Conservation (phyloP, 2,113 vertebrate genomes). For the Geococcyx californianus region DNA sequence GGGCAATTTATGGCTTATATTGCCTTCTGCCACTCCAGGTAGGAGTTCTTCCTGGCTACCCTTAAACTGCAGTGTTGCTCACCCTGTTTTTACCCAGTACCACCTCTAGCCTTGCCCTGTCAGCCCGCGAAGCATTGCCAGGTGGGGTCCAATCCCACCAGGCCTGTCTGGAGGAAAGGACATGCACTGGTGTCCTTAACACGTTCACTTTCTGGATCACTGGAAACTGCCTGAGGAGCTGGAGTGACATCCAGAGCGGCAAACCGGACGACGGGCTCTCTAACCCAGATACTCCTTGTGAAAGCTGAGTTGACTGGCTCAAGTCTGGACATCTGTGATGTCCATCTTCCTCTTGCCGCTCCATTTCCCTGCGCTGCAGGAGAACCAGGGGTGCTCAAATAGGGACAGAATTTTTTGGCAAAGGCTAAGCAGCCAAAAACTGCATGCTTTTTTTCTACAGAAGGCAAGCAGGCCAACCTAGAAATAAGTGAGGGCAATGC, state of each 20-base stretch:
- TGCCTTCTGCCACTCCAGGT: neutral
- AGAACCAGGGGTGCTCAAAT: neutral
- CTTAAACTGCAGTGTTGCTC: neutral
- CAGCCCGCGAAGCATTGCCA: neutral
- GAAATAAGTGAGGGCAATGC: neutral
- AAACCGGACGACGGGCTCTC: neutral
- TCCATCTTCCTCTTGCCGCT: slow-evolving; percentile 31
- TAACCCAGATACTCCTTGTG: slow-evolving; percentile 27
- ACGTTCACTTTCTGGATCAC: neutral
- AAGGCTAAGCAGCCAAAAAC: neutral
- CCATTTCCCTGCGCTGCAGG: slow-evolving; percentile 24
- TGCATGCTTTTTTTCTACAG: neutral
- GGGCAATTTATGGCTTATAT: neutral
- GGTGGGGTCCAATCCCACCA: neutral
- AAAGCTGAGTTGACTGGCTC: neutral
- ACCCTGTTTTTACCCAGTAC: neutral
- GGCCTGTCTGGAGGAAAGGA: neutral
- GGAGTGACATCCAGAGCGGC: neutral
- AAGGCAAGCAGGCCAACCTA: neutral
- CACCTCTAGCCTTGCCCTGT: accelerated
- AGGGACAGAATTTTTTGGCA: neutral
- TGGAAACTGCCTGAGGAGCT: slow-evolving; percentile 40
- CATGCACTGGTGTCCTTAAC: neutral
- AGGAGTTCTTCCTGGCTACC: neutral
- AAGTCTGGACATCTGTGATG: slow-evolving; percentile 11